phyloP scores from a whole-genome alignment of 2,888 invertebrate genomes.

The Hylaea fasciaria region DNA sequence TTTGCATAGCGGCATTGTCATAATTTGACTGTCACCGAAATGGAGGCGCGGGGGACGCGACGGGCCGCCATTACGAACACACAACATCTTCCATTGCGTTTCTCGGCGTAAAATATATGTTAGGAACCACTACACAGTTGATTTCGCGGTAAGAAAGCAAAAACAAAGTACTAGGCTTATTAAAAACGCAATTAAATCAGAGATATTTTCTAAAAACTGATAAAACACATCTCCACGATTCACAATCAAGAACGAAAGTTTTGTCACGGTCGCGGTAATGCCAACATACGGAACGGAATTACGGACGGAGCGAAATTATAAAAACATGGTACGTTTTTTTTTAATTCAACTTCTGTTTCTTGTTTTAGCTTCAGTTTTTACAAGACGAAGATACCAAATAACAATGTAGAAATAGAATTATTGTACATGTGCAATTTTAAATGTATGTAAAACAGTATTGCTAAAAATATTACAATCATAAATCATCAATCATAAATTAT shows the following conservation, averaged over 20 bases:
- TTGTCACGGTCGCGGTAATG: conserved; percentile 63
- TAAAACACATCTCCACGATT: conserved; percentile 64
- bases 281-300: conserved; percentile 51
- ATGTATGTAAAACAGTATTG: too few species aligned
- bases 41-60: conserved; percentile 88
- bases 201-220: conserved; percentile 26
- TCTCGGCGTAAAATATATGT: conserved; percentile 19
- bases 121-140: conserved; percentile 42
- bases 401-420: too few species aligned
- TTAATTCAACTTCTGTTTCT: too few species aligned
- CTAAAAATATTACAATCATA: too few species aligned
- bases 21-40: conserved; percentile 87
- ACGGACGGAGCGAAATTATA: not conserved
- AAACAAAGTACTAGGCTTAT: conserved; percentile 31
- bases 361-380: too few species aligned
- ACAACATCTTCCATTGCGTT: conserved; percentile 73
- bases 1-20: conserved; percentile 81
- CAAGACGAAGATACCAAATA: too few species aligned
- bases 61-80: conserved; percentile 87
- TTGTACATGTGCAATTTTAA: too few species aligned
- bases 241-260: conserved; percentile 73
- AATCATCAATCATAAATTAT: too few species aligned
- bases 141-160: conserved; percentile 32
- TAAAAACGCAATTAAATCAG: not conserved
- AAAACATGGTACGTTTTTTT: too few species aligned